These are phyloP conservation scores for Andrena cerasifolii DNA, from an alignment of 1,140 invertebrate species.

Conservation along the genomic window DNA sequence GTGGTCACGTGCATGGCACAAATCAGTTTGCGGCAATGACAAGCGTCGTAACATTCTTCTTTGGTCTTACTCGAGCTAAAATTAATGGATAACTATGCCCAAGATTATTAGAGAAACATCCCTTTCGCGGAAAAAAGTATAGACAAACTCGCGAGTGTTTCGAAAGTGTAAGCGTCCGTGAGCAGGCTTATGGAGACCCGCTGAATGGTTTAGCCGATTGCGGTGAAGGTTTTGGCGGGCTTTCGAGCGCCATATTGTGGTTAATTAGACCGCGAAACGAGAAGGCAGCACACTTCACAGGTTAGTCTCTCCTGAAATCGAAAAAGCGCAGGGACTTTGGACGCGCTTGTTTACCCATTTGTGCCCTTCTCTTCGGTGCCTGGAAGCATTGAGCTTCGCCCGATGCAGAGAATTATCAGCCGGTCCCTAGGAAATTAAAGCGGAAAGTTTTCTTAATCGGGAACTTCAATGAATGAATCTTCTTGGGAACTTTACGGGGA, in stretches of 20 bases:
- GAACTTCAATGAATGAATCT: conserved; percentile 29
- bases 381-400: neutral
- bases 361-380: neutral
- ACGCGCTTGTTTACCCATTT: neutral
- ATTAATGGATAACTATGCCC: neutral
- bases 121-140: conserved; percentile 8
- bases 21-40: too few species aligned
- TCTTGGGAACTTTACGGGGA: neutral
- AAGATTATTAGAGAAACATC: neutral
- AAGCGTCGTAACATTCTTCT: neutral
- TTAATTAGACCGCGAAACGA: conserved; percentile 49
- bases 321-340: neutral
- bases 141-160: conserved; percentile 22
- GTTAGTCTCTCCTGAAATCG: neutral
- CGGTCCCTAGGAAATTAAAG: neutral
- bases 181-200: conserved; percentile 21
- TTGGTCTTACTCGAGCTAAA: neutral
- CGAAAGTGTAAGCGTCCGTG: conserved; percentile 32
- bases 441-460: conserved; percentile 28
- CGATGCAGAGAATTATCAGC: conserved; percentile 30
- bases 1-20: neutral
- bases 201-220: conserved; percentile 53
- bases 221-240: conserved; percentile 14
- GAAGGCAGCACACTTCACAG: neutral
- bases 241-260: conserved; percentile 19